These are phyloP conservation scores for Glossophaga mutica DNA, from an alignment of 2,797 vertebrate species.

Conservation along the genomic window DNA sequence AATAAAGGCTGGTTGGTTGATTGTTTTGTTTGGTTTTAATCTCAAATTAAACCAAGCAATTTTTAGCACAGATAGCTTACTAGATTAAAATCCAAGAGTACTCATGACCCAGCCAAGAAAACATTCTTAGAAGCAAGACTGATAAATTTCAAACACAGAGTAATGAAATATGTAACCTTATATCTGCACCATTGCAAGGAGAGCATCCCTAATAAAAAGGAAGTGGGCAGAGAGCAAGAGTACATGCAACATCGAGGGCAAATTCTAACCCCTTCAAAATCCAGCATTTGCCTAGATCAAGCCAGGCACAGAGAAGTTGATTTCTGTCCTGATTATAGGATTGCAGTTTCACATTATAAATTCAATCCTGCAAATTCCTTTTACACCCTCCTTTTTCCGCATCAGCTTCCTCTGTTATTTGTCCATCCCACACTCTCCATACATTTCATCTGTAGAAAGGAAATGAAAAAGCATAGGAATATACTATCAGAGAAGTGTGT, in stretches of 20 bases:
- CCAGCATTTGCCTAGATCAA: background rate
- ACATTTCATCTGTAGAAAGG: background rate
- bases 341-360: background rate
- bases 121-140: background rate
- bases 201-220: background rate
- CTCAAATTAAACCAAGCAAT: background rate
- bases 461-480: background rate
- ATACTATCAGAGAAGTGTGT: background rate
- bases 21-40: conserved; percentile 27
- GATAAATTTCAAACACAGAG: background rate
- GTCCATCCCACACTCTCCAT: background rate
- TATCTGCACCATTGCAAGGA: background rate
- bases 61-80: conserved; percentile 5
- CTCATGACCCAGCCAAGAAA: background rate
- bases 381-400: background rate
- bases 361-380: conserved; percentile 11
- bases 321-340: background rate
- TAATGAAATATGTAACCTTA: background rate
- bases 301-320: background rate
- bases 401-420: background rate
- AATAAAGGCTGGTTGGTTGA: background rate
- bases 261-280: background rate
- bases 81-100: conserved; percentile 2
- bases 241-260: background rate
- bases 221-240: background rate